Evolutionary conservation across 92 coral and sea anemone genomes (phyloP).

Genomic region (Pocillopora grandis): DNA sequence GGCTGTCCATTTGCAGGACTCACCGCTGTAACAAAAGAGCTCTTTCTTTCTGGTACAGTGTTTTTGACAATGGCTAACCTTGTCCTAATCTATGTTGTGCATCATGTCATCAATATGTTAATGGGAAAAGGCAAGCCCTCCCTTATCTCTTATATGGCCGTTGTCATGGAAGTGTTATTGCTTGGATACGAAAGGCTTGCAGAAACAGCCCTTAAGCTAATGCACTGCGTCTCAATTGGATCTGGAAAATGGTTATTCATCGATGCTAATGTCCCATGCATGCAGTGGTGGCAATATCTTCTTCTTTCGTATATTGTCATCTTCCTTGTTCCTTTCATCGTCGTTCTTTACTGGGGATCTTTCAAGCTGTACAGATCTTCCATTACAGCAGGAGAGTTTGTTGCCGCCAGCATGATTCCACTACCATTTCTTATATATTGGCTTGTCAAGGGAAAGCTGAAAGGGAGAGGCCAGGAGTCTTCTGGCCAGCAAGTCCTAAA

Average conservation of each 20-base stretch:
- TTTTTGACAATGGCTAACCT: constrained; percentile 31
- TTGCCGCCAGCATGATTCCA: constrained; percentile 56
- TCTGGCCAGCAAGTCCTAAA: not conserved
- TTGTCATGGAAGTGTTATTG: constrained; percentile 46
- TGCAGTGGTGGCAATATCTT: constrained; percentile 67
- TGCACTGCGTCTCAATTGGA: constrained; percentile 47
- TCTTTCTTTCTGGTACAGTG: constrained; percentile 58
- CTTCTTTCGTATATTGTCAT: constrained; percentile 40
- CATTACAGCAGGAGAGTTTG: constrained; percentile 41
- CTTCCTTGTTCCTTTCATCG: constrained; percentile 49
- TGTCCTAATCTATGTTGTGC: constrained; percentile 9
- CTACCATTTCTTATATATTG: constrained; percentile 61
- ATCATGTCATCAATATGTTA: not conserved
- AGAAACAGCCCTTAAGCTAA: constrained; percentile 43
- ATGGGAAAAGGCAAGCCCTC: constrained; percentile 28
- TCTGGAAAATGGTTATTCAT: constrained; percentile 34
- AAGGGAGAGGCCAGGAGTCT: not conserved
- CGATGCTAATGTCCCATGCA: constrained; percentile 56
- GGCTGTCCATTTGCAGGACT: too few species aligned
- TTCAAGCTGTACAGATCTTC: constrained; percentile 35
- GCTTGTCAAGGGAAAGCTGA: not conserved
- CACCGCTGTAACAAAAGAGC: constrained; percentile 65
- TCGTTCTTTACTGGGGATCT: constrained; percentile 56
- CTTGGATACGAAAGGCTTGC: constrained; percentile 62
- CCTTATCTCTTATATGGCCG: constrained; percentile 48